Base-by-base conservation (phyloP, 2,797 vertebrate genomes). In the Cheirogaleus major region DNA sequence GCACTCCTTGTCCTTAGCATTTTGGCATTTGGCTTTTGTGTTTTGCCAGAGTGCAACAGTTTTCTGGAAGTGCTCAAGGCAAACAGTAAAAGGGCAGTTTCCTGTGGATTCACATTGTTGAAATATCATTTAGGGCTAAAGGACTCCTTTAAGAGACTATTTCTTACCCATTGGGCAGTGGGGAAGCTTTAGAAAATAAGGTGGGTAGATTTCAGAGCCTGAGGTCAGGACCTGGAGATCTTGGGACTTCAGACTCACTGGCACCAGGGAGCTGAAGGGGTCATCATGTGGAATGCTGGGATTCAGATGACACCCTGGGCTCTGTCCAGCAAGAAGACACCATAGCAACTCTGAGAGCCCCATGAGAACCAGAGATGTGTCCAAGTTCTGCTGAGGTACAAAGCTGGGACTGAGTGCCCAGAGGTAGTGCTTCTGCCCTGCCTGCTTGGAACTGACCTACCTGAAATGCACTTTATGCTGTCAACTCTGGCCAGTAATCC, bases 161-260 rank as follows among this genome's bases (percentile, higher is more conserved):
- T 94, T 85, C 63, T 83, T 78, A 75, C 80, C 38, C 57, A 48
- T 65, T 6, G 0, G 32, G 3, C 2, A 1, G 13, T 12, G 27
- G 59, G 4, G 32, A 41, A 7, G 6, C 30, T 59, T 86, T 59
- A 25, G 79, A 69, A 95, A 95, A 79, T 55, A 87, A 85, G 57
- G 35, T 81, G 45, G 32, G 35, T 95, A 1, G 43, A 59, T 82
- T 43, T 90, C 87, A 90, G 23, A 67, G 50, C 76, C 55, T 94
- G 48, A 84, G 55, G 5, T 89, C 22, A 70, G 9, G 32, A 32
- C 86, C 50, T 27, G 50, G 86, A 95, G 85, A 94, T 70, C 72
- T 84, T 57, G 48, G 48, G 32, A 75, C 43, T 93, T 96, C 76
- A 96, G 90, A 97, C 93, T 97, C 27, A 88, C 67, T 67, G 96